Conservation (phyloP, 2,888 invertebrate species). For the Abrostola triplasia region DNA sequence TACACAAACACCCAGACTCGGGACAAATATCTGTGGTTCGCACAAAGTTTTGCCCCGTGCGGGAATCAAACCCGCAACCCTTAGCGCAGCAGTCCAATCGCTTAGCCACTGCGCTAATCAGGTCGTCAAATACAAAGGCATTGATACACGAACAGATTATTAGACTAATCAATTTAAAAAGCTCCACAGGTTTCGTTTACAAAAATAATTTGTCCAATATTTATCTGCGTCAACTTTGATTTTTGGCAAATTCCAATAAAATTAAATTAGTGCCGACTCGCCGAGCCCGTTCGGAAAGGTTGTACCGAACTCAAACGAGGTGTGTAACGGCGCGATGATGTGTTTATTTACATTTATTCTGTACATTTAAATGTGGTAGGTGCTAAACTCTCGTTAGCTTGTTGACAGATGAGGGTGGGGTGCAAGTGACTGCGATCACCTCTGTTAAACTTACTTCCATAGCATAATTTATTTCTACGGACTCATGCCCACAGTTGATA, state of each 20-base stretch:
- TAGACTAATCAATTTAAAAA: not conserved
- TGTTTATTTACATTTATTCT: slow-evolving; percentile 59
- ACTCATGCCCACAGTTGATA: too few species aligned
- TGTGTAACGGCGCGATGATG: slow-evolving; percentile 47
- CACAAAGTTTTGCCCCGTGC: too few species aligned
- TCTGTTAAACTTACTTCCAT: not conserved
- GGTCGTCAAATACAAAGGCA: too few species aligned
- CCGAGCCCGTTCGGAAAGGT: slow-evolving; percentile 18
- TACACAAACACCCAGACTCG: too few species aligned
- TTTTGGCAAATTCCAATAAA: slow-evolving; percentile 26
- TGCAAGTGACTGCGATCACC: slow-evolving; percentile 13
- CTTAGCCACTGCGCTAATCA: too few species aligned
- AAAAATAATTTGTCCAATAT: slow-evolving; percentile 25
- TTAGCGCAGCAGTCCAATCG: too few species aligned
- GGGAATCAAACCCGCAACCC: too few species aligned
- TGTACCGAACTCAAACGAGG: slow-evolving; percentile 26
- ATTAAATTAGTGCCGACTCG: slow-evolving; percentile 42
- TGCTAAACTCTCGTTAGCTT: slow-evolving; percentile 56
- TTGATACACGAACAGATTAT: not conserved
- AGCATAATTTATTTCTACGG: too few species aligned
- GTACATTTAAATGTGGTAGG: slow-evolving; percentile 52
- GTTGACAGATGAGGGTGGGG: slow-evolving; percentile 39
- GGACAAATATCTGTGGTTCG: too few species aligned
- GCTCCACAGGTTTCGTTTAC: slow-evolving; percentile 3
- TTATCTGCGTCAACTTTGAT: slow-evolving; percentile 33